Base-by-base conservation (phyloP, 2,797 vertebrate genomes). In the Sphaeramia orbicularis region DNA sequence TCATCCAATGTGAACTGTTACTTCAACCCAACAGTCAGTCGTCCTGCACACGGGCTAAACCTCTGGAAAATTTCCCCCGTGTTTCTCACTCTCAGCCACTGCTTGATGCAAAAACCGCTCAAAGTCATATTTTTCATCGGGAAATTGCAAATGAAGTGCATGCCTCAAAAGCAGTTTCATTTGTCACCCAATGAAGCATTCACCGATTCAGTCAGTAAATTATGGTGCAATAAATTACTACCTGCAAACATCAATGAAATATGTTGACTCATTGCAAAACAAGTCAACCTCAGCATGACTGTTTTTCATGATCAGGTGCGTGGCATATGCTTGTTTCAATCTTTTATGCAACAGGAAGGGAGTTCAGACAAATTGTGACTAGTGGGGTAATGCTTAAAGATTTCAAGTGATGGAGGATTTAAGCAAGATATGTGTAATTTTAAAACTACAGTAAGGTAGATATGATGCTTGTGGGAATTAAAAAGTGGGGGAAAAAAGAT, bases 111-210 rank as follows among this genome's bases (percentile, higher is more conserved):
- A 30, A 58, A 75, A 71, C 35, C 2, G 51, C 58, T 84, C 63
- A 80, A 70, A 80, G 74, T 77, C 63, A 58, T 32, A 63, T 87
- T 90, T 86, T 82, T 83, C 81, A 79, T 70, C 7, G 37, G 72
- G 71, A 80, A 85, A 88, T 85, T 83, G 80, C 87, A 89, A 87
- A 90, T 90, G 79, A 85, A 89, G 80, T 62, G 49, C 68, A 76
- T 13, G 75, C 84, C 85, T 88, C 60, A 59, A 73, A 86, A 75
- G 70, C 70, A 48, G 78, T 90, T 89, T 80, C 74, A 89, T 89
- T 86, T 89, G 85, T 88, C 87, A 88, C 67, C 82, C 84, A 80
- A 82, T 76, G 85, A 87, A 85, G 84, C 86, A 10, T 85, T 78
- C 68, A 60, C n/a, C 15, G 37, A 80, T 78, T 61, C 84, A 84